A percentile compares a stretch with the other conserved stretches of the same genome.
phyloP scores from a whole-genome alignment of 2,888 invertebrate species.

The Drosophila eohydei region DNA sequence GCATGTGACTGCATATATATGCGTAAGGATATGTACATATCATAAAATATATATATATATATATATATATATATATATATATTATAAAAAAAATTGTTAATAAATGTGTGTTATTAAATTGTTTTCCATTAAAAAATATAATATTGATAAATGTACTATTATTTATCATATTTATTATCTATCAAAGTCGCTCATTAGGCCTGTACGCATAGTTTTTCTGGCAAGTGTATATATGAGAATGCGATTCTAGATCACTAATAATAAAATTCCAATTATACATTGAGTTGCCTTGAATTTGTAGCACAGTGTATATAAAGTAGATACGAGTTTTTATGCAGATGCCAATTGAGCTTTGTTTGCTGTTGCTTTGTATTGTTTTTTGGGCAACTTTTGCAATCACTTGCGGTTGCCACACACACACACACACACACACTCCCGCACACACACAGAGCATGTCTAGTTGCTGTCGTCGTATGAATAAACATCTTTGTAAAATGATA shows the following conservation, averaged over 20 bases:
- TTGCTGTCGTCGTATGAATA: conserved; percentile 60
- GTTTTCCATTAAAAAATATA: no score
- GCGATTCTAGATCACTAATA: background rate
- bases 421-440: background rate
- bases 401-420: conserved; percentile 29
- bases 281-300: background rate
- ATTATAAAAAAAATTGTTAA: no score
- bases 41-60: background rate
- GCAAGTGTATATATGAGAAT: background rate
- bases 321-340: conserved; percentile 35
- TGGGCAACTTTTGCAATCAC: conserved; percentile 56
- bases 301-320: conserved; percentile 20
- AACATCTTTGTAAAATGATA: conserved; percentile 80
- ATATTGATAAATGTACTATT: no score
- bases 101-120: no score
- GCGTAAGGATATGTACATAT: no score
- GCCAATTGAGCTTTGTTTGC: conserved; percentile 38
- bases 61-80: background rate
- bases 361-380: conserved; percentile 10
- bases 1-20: no score
- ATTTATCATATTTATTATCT: no score
- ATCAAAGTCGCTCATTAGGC: no score
- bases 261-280: background rate
- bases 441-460: background rate
- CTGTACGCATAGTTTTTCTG: no score